Evolutionary conservation across 2,113 vertebrate species (phyloP).

Genomic region (Trogon melanurus): DNA sequence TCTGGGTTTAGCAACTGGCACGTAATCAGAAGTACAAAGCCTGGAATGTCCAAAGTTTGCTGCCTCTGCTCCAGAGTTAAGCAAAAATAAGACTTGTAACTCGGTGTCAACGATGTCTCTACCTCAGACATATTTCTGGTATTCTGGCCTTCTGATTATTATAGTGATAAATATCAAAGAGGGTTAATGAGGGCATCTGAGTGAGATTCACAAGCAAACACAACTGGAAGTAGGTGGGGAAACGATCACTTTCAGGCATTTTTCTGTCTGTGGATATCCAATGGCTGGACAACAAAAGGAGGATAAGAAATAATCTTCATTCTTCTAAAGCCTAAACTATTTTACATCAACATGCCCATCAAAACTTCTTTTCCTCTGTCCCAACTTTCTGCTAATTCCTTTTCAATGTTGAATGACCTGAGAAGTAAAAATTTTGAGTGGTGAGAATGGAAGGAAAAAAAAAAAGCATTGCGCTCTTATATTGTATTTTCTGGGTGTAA

Average conservation of each 20-base stretch:
- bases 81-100: neutral
- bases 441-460: neutral
- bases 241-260: slow-evolving; percentile 44
- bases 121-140: neutral
- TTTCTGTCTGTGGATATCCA: neutral
- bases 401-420: slow-evolving; percentile 70
- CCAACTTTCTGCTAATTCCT: slow-evolving; percentile 44
- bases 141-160: slow-evolving; percentile 17
- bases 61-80: slow-evolving; percentile 37
- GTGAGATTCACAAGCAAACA: slow-evolving; percentile 58
- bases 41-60: slow-evolving; percentile 69
- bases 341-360: slow-evolving; percentile 47
- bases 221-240: slow-evolving; percentile 42
- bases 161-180: neutral
- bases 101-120: neutral
- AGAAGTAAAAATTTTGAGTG: slow-evolving; percentile 68
- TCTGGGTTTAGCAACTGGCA: neutral
- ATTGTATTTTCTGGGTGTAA: slow-evolving; percentile 57
- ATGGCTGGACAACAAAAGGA: neutral
- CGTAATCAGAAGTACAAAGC: neutral
- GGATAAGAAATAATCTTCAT: slow-evolving; percentile 32
- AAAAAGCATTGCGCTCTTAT: slow-evolving; percentile 58
- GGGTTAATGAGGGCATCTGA: slow-evolving; percentile 58
- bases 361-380: slow-evolving; percentile 24
- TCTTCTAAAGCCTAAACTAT: slow-evolving; percentile 67